phyloP scores from a whole-genome alignment of 2,888 invertebrate genomes.

The Aporophyla nigra region DNA sequence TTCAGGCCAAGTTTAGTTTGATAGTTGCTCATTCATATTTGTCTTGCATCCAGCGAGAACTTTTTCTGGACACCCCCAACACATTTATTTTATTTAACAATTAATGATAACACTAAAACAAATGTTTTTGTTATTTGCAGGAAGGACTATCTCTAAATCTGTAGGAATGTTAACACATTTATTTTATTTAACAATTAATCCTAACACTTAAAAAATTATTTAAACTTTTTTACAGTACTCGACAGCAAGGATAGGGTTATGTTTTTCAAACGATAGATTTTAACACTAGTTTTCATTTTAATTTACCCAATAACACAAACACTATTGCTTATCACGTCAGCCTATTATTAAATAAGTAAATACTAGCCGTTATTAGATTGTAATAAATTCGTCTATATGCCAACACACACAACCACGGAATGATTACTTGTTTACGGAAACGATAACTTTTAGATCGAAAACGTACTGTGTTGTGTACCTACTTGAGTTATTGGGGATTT shows the following conservation, averaged over 20 bases:
- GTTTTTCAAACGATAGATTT: background rate
- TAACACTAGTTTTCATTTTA: background rate
- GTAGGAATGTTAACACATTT: too few species aligned
- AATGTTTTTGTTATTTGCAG: too few species aligned
- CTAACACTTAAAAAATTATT: background rate
- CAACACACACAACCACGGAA: constrained; percentile 18
- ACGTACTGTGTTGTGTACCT: background rate
- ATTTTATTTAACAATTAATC: too few species aligned
- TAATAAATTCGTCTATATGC: constrained; percentile 1
- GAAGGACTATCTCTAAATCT: too few species aligned
- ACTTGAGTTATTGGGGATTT: constrained; percentile 12
- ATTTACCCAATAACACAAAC: background rate
- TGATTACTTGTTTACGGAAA: constrained; percentile 19
- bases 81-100: background rate
- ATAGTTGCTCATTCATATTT: background rate
- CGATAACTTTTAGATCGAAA: constrained; percentile 4
- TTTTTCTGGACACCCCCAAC: too few species aligned
- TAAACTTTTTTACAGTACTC: background rate
- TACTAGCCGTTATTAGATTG: background rate
- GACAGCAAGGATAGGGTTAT: too few species aligned
- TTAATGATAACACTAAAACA: too few species aligned
- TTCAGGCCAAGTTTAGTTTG: constrained; percentile 7
- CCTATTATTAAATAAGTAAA: background rate
- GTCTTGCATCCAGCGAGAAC: too few species aligned
- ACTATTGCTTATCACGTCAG: background rate